phyloP scores from a whole-genome alignment of 1,140 invertebrate species.

The Adelges cooleyi region DNA sequence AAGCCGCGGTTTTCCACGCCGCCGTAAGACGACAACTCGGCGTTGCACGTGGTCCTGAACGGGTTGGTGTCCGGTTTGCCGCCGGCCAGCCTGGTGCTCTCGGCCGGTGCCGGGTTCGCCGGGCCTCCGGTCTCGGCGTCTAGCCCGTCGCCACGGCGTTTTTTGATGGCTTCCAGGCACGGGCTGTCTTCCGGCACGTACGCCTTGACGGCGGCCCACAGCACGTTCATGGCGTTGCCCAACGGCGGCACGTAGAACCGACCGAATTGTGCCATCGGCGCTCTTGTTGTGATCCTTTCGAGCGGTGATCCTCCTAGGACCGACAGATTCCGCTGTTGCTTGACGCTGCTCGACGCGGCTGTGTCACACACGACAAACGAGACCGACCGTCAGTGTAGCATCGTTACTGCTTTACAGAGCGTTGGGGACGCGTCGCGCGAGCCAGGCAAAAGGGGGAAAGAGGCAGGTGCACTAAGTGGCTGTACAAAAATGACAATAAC shows the following conservation, averaged over 20 bases:
- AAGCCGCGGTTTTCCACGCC: constrained; percentile 36
- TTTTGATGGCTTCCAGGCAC: constrained; percentile 41
- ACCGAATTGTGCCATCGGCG: constrained; percentile 46
- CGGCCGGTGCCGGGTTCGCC: constrained; percentile 4
- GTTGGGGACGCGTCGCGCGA: background rate
- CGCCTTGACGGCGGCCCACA: constrained; percentile 64
- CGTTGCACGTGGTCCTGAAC: constrained; percentile 18
- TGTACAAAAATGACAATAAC: background rate
- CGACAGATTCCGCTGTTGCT: background rate
- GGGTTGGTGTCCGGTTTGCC: constrained; percentile 16
- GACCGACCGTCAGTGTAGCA: too few relatives aligned
- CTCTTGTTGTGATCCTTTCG: background rate
- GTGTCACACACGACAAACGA: background rate
- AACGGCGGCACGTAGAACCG: constrained; percentile 55
- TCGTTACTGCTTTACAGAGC: background rate
- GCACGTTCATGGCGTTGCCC: constrained; percentile 61
- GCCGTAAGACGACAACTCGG: constrained; percentile 18
- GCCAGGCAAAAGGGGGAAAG: background rate
- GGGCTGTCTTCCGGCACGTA: constrained; percentile 57
- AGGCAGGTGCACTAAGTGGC: too few relatives aligned
- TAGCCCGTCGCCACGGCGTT: constrained; percentile 4
- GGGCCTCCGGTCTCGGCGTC: background rate
- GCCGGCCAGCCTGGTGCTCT: constrained; percentile 8
- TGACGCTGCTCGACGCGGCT: background rate
- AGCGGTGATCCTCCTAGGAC: background rate